Base-by-base conservation (phyloP, 1,140 invertebrate genomes). In the Hyposmocoma kahamanoa region DNA sequence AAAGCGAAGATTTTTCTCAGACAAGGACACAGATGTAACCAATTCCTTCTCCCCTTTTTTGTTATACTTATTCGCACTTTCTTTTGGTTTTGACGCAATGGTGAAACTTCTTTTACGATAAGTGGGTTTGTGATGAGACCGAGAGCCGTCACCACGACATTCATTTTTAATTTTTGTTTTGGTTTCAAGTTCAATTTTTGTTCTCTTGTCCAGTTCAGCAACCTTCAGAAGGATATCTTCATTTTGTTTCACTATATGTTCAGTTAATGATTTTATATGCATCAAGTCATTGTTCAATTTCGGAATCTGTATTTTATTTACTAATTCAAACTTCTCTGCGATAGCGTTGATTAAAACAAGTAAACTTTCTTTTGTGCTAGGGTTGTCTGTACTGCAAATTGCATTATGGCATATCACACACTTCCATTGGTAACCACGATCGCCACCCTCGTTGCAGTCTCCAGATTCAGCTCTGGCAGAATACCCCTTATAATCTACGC, bases 291-390 rank as follows among this genome's bases (percentile, higher is more conserved):
- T 72, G 47, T 62, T 72, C 18, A 80, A 20, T 55, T 74, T 78
- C 1, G 79, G 76, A 22, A 83, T 24, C 51, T 83, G 79, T 11
- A 80, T 72, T 57, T 78, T 80, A 41, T 77, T 80, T 0, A 83
- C 58, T 2, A 80, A 43, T 56, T 80, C 76, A 48, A 83, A 64
- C 50, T 80, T 80, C 13, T 78, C 74, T 4, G 50, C 60, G 13
- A 80, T 48, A 8, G 48, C 53, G 19, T 62, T 61, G 9, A 83
- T 52, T 0, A 62, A 55, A 8, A 49, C 48, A 8, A 75, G 6
- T 8, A 78, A 22, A 13, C 47, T 32, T 10, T 21, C 51, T 22
- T 48, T 49, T 8, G 45, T 45, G n/a, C 8, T 36, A n/a, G 28
- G 28, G 18, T 36, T 17, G 11, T 15, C 15, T 6, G 15, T 36